Base-by-base conservation (phyloP, 2,797 vertebrate genomes). In the Anas bahamensis region DNA sequence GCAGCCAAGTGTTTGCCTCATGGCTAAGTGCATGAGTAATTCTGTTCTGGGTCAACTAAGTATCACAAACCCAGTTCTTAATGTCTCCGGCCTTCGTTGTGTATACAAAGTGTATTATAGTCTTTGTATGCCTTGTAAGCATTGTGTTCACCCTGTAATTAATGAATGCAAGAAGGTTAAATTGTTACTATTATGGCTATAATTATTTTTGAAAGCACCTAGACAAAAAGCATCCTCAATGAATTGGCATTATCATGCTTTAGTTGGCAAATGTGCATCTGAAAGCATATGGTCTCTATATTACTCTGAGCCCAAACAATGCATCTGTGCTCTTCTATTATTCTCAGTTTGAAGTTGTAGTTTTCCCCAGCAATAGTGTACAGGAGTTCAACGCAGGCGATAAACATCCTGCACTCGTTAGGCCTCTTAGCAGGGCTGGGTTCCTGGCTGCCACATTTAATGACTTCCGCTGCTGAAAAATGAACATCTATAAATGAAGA, bases 161-260 rank as follows among this genome's bases (percentile, higher is more conserved):
- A 87, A 75, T 71, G 88, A 86, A 71, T 86, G 31, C 31, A 76
- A 24, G 73, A 29, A 87, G 69, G 61, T 37, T 70, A 86, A 76
- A 71, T 79, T 82, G 82, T 90, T 86, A 9, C 56, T 75, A 31
- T 80, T 85, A 59, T 11, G 59, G 42, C 39, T 86, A 17, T 92
- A 94, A 94, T 94, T 93, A 79, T 82, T 90, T 94, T 46, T 80
- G 37, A 86, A 90, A 80, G 73, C 64, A 65, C 71, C 71, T 85
- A 76, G 76, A 55, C 53, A 59, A 87, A 81, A 60, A 61, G 48
- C 33, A 88, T 86, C 83, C 73, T 42, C 23, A n/a, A 10, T 15
- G 64, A 91, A 86, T 41, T 89, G 82, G 72, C 48, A 57, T 94
- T 63, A 78, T 78, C 68, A 55, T 71, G 63, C 87, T 93, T 83